Conservation (phyloP, 2,888 invertebrate genomes). For the Altica lythri region DNA sequence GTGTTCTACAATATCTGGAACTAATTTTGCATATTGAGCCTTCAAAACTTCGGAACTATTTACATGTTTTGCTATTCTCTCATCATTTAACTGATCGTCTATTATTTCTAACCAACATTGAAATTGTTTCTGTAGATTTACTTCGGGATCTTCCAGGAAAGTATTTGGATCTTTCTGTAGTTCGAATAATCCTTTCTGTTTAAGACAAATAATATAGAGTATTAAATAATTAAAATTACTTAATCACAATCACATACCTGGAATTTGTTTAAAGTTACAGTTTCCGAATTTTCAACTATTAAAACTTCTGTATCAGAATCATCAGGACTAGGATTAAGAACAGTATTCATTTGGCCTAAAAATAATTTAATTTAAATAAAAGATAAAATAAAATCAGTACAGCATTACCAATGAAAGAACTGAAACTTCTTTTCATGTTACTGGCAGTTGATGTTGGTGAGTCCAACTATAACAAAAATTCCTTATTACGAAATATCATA, state of each 20-base stretch:
- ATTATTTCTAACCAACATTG: conserved; percentile 65
- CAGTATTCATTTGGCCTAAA: conserved; percentile 71
- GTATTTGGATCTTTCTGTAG: conserved; percentile 75
- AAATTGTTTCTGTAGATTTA: conserved; percentile 60
- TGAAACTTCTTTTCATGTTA: conserved; percentile 73
- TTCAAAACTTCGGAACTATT: conserved; percentile 60
- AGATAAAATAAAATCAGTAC: background rate
- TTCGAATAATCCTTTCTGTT: conserved; percentile 70
- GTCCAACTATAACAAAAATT: conserved; percentile 64
- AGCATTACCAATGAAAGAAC: conserved; percentile 67
- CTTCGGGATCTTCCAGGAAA: conserved; percentile 71
- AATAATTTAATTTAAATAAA: conserved; percentile 14
- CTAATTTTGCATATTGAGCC: conserved; percentile 63
- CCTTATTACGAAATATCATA: too few species aligned
- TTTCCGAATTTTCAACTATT: conserved; percentile 67
- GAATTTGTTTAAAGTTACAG: conserved; percentile 66
- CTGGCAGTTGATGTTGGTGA: conserved; percentile 73
- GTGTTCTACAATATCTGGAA: conserved; percentile 72
- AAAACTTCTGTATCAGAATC: conserved; percentile 74
- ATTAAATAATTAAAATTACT: background rate
- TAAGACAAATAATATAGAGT: too few species aligned
- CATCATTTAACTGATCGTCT: conserved; percentile 62
- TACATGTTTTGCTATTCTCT: conserved; percentile 66
- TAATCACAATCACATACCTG: conserved; percentile 52
- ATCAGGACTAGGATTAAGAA: conserved; percentile 68